Base-by-base conservation (phyloP, 2,888 invertebrate genomes). In the Crepidodera aurea region DNA sequence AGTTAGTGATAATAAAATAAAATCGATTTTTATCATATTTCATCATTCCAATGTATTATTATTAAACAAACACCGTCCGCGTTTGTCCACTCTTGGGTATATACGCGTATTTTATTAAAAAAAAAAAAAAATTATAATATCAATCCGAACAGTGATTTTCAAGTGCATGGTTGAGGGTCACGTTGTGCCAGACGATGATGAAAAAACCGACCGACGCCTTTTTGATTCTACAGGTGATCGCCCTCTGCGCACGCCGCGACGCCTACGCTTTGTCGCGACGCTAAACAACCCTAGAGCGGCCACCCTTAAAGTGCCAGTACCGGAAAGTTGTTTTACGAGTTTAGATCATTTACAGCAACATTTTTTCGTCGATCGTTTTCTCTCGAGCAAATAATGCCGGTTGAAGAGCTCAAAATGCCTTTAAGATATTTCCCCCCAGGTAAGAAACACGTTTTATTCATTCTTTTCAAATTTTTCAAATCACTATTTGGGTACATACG, bases 171-270 rank as follows among this genome's bases (percentile, higher is more conserved):
- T 56, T 32, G 48, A 40, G 37, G 48, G 58, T 54, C 58, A 44
- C 32, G 64, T 56, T 46, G n/a, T n/a, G 19, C 44, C 60, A 54
- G 48, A 58, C 50, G 39, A 46, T 22, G 29, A 18, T 40, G 40
- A 54, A 54, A 62, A 59, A 60, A 39, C 16, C 16, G 51, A 15
- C 12, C 46, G 58, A 29, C 56, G 51, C 27, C 58, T 54, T 34
- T 22, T 60, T 54, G 37, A 56, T 55, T 66, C 71, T 64, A 72
- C 72, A 71, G 71, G 72, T 72, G 71, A 65, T 65, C 51, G 56
- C 29, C 55, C 67, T 44, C 64, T 69, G 76, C 75, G 76, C 73
- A 73, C 76, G 72, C 66, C 65, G 54, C 67, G 69, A 69, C 75
- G 71, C 75, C 74, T 71, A 73, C 74, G 70, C 64, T 64, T 64